phyloP scores from a whole-genome alignment of 2,888 invertebrate genomes.

The Lordiphosa andalusiaca region DNA sequence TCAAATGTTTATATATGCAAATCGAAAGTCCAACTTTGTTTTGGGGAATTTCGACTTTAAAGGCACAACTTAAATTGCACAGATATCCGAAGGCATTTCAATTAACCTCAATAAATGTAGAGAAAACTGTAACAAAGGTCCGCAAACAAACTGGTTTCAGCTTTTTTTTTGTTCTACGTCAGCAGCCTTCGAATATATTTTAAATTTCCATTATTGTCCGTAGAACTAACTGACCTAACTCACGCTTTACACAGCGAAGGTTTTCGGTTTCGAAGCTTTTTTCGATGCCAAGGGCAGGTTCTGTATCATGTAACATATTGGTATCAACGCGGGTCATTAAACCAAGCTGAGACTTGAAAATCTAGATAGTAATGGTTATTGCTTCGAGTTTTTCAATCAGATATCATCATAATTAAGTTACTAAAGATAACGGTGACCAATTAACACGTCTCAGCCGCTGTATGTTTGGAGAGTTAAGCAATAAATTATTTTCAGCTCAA shows the following conservation, averaged over 20 bases:
- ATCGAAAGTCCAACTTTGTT: slow-evolving; percentile 25
- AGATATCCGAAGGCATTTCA: slow-evolving; percentile 45
- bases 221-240: slow-evolving; percentile 46
- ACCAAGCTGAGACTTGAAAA: slow-evolving; percentile 12
- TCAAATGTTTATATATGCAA: slow-evolving; percentile 54
- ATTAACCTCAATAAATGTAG: slow-evolving; percentile 59
- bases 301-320: slow-evolving; percentile 23
- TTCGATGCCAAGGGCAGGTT: slow-evolving; percentile 55
- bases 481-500: too few species aligned
- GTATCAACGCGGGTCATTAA: slow-evolving; percentile 35
- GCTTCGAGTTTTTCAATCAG: slow-evolving; percentile 23
- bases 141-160: slow-evolving; percentile 11
- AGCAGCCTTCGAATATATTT: slow-evolving; percentile 5
- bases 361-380: not conserved
- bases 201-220: not conserved
- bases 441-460: slow-evolving; percentile 35
- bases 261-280: slow-evolving; percentile 8
- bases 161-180: slow-evolving; percentile 18
- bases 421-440: slow-evolving; percentile 37
- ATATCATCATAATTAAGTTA: slow-evolving; percentile 27
- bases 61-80: slow-evolving; percentile 45
- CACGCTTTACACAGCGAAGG: slow-evolving; percentile 17
- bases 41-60: slow-evolving; percentile 28
- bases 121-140: slow-evolving; percentile 17
- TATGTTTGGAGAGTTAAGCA: too few species aligned